Percentiles rank a stretch among this genome's conserved stretches.
These are phyloP conservation scores for Neocrepidodera transversa DNA, from an alignment of 2,888 invertebrate species.

Conservation along the genomic window DNA sequence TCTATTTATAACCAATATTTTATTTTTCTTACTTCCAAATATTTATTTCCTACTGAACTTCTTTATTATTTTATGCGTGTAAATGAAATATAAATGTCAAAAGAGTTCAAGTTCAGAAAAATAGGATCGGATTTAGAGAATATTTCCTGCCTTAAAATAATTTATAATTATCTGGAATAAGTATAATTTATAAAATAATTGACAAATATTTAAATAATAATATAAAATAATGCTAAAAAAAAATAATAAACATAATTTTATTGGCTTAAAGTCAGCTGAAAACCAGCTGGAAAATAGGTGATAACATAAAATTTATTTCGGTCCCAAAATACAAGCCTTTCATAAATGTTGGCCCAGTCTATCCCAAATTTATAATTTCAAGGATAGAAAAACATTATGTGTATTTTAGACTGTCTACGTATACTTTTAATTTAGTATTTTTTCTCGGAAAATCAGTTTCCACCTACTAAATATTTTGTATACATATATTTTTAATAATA, in stretches of 20 bases:
- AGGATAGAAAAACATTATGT: not conserved
- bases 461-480: too few species aligned
- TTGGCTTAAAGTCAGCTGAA: constrained; percentile 13
- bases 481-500: too few species aligned
- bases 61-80: not conserved
- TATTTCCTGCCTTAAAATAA: too few species aligned
- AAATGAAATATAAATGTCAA: not conserved
- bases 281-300: constrained; percentile 8
- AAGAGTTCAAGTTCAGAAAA: not conserved
- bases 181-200: too few species aligned
- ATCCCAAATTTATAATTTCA: constrained; percentile 7
- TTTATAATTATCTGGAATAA: too few species aligned
- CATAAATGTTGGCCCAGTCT: not conserved
- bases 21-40: not conserved
- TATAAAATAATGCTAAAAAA: too few species aligned
- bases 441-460: not conserved
- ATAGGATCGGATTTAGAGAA: not conserved
- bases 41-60: not conserved
- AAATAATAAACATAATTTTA: constrained; percentile 1
- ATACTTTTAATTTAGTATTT: not conserved
- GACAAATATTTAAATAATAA: too few species aligned
- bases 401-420: not conserved
- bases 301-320: constrained; percentile 13
- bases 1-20: constrained; percentile 3
- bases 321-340: constrained; percentile 3